These are phyloP conservation scores for Trichomalopsis sarcophagae DNA, from an alignment of 1,140 invertebrate genomes.

Conservation along the genomic window DNA sequence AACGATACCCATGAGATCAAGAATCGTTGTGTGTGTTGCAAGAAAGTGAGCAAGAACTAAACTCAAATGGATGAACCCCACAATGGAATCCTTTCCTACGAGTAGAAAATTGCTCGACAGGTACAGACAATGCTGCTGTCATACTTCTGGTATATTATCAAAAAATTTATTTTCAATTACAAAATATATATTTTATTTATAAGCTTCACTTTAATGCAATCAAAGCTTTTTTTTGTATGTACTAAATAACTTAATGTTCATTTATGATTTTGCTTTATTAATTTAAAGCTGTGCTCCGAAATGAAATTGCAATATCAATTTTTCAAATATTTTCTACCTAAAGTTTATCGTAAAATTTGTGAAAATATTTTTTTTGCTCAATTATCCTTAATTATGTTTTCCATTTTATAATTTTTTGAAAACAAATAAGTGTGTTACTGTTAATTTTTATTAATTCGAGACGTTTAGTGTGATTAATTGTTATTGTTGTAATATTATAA, in stretches of 20 bases:
- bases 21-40: conserved; percentile 76
- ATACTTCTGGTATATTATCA: conserved; percentile 57
- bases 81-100: conserved; percentile 71
- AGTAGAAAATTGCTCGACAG: conserved; percentile 73
- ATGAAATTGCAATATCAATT: conserved; percentile 8
- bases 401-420: background rate
- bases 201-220: conserved; percentile 45
- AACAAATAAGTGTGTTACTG: background rate
- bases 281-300: conserved; percentile 36
- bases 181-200: background rate
- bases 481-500: conserved; percentile 37
- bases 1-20: conserved; percentile 77
- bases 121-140: conserved; percentile 70
- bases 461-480: conserved; percentile 8
- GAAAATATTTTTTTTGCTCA: background rate
- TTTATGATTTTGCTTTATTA: conserved; percentile 45
- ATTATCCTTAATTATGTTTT: conserved; percentile 2
- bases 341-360: background rate
- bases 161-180: conserved; percentile 17
- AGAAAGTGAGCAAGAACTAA: conserved; percentile 65
- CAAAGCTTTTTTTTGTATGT: conserved; percentile 52
- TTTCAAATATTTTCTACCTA: background rate
- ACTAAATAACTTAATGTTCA: background rate
- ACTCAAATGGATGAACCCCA: conserved; percentile 75
- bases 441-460: conserved; percentile 4